These are phyloP conservation scores for Astreopora myriophthalma DNA, from an alignment of 64 coral and sea anemone genomes.

Conservation along the genomic window DNA sequence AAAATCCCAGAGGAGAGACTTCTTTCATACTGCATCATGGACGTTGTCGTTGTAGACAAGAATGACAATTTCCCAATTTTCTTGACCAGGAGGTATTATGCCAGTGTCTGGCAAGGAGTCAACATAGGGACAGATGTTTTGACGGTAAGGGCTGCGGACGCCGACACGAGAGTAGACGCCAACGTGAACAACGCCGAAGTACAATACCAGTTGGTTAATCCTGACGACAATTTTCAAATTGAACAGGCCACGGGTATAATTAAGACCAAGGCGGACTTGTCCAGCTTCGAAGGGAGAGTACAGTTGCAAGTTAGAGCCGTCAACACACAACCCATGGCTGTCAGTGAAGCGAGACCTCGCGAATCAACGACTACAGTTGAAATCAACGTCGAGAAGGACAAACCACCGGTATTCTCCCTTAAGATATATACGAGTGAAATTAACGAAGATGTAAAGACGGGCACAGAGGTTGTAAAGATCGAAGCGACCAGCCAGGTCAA, in stretches of 20 bases:
- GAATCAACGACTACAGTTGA: slow-evolving; percentile 37
- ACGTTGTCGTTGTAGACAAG: slow-evolving; percentile 48
- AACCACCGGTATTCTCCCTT: neutral
- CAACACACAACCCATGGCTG: slow-evolving; percentile 17
- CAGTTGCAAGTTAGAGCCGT: slow-evolving; percentile 3
- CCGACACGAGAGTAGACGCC: neutral
- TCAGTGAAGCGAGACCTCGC: neutral
- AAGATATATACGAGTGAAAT: neutral
- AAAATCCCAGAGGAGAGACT: slow-evolving; percentile 36
- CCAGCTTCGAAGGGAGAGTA: neutral
- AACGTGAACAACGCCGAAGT: neutral
- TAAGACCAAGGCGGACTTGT: neutral
- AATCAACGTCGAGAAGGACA: slow-evolving; percentile 29
- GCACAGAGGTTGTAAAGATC: neutral
- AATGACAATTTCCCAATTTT: slow-evolving; percentile 85
- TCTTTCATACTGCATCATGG: slow-evolving; percentile 62
- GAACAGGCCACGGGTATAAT: neutral
- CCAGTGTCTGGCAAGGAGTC: slow-evolving; percentile 16
- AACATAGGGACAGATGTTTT: neutral
- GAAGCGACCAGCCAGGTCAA: neutral
- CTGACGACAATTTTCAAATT: slow-evolving; percentile 49
- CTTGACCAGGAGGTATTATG: slow-evolving; percentile 41
- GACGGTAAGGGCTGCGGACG: slow-evolving; percentile 45
- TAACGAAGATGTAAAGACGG: neutral
- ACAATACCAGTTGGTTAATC: slow-evolving; percentile 6